Evolutionary conservation across 2,888 invertebrate genomes (phyloP).

Genomic region (Trichogramma evanescens): DNA sequence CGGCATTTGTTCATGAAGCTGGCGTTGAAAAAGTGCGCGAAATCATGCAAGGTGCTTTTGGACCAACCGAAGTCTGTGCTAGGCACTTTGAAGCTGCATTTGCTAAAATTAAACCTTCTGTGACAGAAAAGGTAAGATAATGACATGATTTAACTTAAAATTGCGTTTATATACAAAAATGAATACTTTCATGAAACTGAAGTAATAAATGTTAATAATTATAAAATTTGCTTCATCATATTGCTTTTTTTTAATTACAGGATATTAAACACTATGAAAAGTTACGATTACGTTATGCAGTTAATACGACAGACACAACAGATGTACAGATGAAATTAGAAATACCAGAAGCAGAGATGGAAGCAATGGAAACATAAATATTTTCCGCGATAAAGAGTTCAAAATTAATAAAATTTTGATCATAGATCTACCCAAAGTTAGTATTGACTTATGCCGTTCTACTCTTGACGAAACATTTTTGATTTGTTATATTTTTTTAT

Average conservation of each 20-base stretch:
- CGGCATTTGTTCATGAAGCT: constrained; percentile 82
- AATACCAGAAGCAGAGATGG: constrained; percentile 38
- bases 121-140: constrained; percentile 59
- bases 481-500: neutral
- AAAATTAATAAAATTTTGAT: too few species aligned
- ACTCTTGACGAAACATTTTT: too few species aligned
- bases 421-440: too few species aligned
- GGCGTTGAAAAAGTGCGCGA: constrained; percentile 74
- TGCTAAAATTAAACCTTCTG: constrained; percentile 77
- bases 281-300: constrained; percentile 61
- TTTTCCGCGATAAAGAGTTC: neutral
- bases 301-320: constrained; percentile 47
- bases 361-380: constrained; percentile 40
- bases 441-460: too few species aligned
- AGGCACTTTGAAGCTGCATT: constrained; percentile 75
- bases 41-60: constrained; percentile 56
- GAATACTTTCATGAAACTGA: neutral
- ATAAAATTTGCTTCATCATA: neutral
- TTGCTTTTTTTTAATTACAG: constrained; percentile 38
- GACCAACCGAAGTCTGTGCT: constrained; percentile 50
- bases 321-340: constrained; percentile 58
- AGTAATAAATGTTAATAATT: neutral
- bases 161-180: neutral
- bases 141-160: neutral
- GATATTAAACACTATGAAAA: constrained; percentile 73